Evolutionary conservation across 2,113 vertebrate species (phyloP).

Genomic region (Nibea albiflora): DNA sequence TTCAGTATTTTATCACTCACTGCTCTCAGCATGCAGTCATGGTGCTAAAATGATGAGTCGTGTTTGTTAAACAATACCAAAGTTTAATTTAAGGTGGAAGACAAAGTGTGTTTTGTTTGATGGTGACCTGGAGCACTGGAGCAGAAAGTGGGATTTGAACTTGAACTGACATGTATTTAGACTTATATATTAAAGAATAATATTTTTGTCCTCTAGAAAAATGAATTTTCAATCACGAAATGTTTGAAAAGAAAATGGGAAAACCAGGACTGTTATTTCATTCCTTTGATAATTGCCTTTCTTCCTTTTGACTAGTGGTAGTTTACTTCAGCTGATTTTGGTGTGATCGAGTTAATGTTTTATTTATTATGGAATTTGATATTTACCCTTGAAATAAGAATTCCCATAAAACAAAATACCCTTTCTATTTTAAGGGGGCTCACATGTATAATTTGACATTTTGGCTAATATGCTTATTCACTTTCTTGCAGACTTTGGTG

Average conservation of each 20-base stretch:
- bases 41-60: conserved; percentile 60
- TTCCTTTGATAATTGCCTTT: not conserved
- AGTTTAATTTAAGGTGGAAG: conserved; percentile 28
- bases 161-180: not conserved
- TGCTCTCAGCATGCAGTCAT: conserved; percentile 63
- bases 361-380: too few relatives aligned
- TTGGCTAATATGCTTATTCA: not conserved
- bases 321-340: too few relatives aligned
- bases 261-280: not conserved
- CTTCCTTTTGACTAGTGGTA: not conserved
- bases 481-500: not conserved
- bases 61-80: conserved; percentile 62
- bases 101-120: conserved; percentile 31
- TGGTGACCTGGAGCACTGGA: not conserved
- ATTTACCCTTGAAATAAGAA: too few relatives aligned
- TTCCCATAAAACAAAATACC: too few relatives aligned
- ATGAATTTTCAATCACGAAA: not conserved
- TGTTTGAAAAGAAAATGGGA: not conserved
- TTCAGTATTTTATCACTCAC: conserved; percentile 77
- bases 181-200: not conserved
- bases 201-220: not conserved
- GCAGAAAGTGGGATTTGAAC: not conserved
- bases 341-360: too few relatives aligned
- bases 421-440: not conserved
- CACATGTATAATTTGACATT: not conserved